Evolutionary conservation across 2,797 vertebrate genomes (phyloP).

Genomic region (Vireo griseus): DNA sequence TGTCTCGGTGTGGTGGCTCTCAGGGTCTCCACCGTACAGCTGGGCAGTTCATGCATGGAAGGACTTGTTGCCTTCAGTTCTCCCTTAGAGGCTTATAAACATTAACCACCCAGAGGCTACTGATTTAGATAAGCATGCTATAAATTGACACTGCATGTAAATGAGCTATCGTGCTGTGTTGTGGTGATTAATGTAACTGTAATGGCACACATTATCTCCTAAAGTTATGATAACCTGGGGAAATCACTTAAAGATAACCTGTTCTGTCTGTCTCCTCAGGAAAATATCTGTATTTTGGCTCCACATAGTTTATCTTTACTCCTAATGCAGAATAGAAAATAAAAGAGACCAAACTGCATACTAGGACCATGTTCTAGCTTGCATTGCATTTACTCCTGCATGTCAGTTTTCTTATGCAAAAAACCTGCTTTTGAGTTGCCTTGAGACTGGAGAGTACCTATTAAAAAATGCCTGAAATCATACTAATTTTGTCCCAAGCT

Average conservation of each 20-base stretch:
- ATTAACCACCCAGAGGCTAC: slow-evolving; percentile 47
- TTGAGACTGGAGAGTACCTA: not conserved
- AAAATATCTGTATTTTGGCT: slow-evolving; percentile 9
- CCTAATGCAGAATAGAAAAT: not conserved
- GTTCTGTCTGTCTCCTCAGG: not conserved
- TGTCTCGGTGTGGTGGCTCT: not conserved
- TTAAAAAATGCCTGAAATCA: not conserved
- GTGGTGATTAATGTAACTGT: slow-evolving; percentile 42
- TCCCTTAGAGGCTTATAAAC: slow-evolving; percentile 29
- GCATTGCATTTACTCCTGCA: not conserved
- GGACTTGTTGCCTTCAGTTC: slow-evolving; percentile 4
- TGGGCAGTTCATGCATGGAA: slow-evolving; percentile 51
- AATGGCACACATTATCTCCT: slow-evolving; percentile 33
- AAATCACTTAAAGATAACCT: slow-evolving; percentile 40
- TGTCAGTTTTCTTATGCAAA: not conserved
- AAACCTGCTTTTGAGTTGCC: not conserved
- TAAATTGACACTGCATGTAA: slow-evolving; percentile 48
- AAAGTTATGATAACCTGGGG: slow-evolving; percentile 34
- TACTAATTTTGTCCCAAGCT: not conserved
- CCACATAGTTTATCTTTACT: not conserved
- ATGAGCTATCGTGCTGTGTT: slow-evolving; percentile 29
- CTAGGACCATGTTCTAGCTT: not conserved
- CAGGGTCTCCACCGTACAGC: not conserved
- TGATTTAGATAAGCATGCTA: slow-evolving; percentile 20
- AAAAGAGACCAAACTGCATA: not conserved